These are phyloP conservation scores for Lophochroa leadbeateri DNA, from an alignment of 2,113 vertebrate genomes.

Conservation along the genomic window DNA sequence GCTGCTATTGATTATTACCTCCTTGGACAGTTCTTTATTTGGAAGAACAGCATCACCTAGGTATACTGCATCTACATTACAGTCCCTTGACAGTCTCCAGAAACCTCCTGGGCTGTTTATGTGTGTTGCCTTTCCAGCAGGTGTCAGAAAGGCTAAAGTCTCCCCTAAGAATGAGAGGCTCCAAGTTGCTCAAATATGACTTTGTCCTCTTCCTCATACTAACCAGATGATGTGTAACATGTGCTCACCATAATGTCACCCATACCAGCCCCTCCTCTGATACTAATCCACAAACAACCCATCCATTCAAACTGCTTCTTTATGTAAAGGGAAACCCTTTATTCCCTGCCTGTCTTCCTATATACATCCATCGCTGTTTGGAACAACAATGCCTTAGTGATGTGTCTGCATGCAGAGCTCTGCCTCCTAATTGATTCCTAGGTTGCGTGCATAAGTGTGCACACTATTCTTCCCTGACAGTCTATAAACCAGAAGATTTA, in stretches of 20 bases:
- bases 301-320: neutral
- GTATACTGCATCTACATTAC: neutral
- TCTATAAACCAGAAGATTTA: constrained; percentile 41
- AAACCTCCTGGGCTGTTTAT: neutral
- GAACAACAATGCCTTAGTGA: neutral
- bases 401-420: neutral
- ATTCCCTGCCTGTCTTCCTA: neutral
- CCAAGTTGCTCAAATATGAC: neutral
- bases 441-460: neutral
- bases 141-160: neutral
- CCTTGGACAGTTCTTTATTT: neutral
- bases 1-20: neutral
- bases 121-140: neutral
- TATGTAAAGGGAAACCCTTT: neutral
- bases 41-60: neutral
- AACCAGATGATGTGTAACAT: neutral
- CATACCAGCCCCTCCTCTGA: neutral
- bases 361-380: neutral
- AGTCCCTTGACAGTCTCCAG: neutral
- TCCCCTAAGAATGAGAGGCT: neutral
- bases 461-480: neutral
- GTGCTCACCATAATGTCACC: accelerated
- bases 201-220: neutral
- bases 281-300: neutral
- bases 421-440: neutral